Evolutionary conservation across 1,140 invertebrate genomes (phyloP).

Genomic region (Anthonomus grandis): DNA sequence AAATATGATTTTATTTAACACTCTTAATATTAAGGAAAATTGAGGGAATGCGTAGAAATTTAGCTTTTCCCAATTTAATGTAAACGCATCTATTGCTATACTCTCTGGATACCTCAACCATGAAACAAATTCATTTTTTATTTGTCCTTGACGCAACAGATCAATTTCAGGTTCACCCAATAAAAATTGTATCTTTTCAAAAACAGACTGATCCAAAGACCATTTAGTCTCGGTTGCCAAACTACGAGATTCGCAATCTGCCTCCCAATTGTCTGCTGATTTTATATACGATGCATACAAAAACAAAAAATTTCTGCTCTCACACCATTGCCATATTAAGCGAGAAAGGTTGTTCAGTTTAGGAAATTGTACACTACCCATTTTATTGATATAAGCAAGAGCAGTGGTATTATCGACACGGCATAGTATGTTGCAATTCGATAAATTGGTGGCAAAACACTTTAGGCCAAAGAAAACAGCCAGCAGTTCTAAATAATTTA

Average conservation of each 20-base stretch:
- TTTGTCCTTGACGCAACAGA: slow-evolving; percentile 3
- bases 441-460: neutral
- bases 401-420: neutral
- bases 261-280: too few species aligned
- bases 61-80: slow-evolving; percentile 28
- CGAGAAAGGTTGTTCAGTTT: neutral
- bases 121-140: slow-evolving; percentile 32
- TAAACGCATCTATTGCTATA: slow-evolving; percentile 35
- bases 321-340: neutral
- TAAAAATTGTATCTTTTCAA: neutral
- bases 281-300: too few species aligned
- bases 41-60: slow-evolving; percentile 39
- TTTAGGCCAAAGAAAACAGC: too few species aligned
- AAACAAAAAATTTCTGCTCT: neutral
- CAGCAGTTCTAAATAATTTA: too few species aligned
- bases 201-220: neutral
- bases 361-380: too few species aligned
- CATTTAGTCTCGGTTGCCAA: too few species aligned
- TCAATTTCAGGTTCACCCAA: too few species aligned
- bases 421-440: neutral
- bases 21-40: slow-evolving; percentile 28
- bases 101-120: slow-evolving; percentile 33
- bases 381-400: too few species aligned
- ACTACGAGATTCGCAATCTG: too few species aligned
- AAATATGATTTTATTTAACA: neutral